Base-by-base conservation (phyloP, 2,888 invertebrate genomes). In the Leptogaster cylindrica region DNA sequence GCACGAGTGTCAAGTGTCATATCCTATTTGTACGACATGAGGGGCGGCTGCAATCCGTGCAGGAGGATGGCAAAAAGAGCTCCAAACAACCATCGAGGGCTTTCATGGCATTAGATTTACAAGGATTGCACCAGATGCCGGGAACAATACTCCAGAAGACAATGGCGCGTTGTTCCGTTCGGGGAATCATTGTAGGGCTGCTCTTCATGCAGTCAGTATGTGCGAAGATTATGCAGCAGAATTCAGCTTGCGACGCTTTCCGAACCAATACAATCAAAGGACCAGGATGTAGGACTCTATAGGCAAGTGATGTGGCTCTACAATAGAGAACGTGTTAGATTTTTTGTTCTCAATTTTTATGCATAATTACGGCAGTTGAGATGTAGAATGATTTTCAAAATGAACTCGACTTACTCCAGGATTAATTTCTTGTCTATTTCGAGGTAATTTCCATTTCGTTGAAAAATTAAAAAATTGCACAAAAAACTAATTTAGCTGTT, bases 21-120 rank as follows among this genome's bases (percentile, higher is more conserved):
- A 55, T 55, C 39, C 55, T 23, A 55, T 55, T 55, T 55, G 61
- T 41, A 16, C 12, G 44, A 44, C 44, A 61, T 18, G 28, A 27
- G 18, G 16, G 44, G 23, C n/a, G 25, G 44, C 18, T 27, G 44
- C 61, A 61, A 61, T 44, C 28, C 14, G 16, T 27, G 18, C n/a
- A n/a, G n/a, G n/a, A n/a, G n/a, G n/a, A n/a, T n/a, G 44, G 27
- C 28, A 44, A 61, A 61, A 61, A 27, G 44, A 55, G 28, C 41
- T 28, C 44, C 16, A 61, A 61, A 41, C 41, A 61, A 16, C 61
- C 41, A 28, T 28, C 18, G 44, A 44, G 28, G 61, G 44, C 44
- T 61, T 61, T 61, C 61, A 61, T 28, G 18, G 61, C 61, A 61
- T 61, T 61, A 61, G 61, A 61, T 61, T 61, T 61, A 61, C 61